A percentile compares a stretch with the other conserved stretches of the same genome.
Evolutionary conservation across 2,797 vertebrate species (phyloP).

Genomic region (Silurus aristotelis): DNA sequence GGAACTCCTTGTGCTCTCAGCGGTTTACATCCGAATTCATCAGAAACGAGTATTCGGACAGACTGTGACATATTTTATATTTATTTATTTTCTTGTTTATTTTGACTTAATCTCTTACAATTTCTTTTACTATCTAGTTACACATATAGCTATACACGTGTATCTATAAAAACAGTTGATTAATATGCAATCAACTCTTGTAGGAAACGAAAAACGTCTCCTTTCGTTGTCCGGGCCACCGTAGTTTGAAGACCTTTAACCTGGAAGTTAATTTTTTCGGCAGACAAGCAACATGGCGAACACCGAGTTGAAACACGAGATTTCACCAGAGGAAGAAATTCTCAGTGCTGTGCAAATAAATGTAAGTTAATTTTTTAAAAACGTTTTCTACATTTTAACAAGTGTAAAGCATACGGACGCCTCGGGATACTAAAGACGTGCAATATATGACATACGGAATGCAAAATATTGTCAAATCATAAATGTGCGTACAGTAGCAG

Average conservation of each 20-base stretch:
- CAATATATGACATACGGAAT: not conserved
- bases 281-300: slow-evolving; percentile 49
- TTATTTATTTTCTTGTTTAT: too few species aligned
- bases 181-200: not conserved
- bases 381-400: not conserved
- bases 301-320: slow-evolving; percentile 18
- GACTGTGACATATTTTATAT: too few species aligned
- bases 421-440: not conserved
- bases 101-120: too few species aligned
- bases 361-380: not conserved
- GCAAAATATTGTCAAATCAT: too few species aligned
- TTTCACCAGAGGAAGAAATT: slow-evolving; percentile 14
- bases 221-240: not conserved
- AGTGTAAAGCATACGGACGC: not conserved
- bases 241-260: slow-evolving; percentile 20
- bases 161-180: too few species aligned
- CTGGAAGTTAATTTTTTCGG: not conserved
- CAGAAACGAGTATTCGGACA: too few species aligned
- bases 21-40: too few species aligned
- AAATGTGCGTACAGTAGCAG: too few species aligned
- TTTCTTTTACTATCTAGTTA: too few species aligned
- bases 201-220: not conserved
- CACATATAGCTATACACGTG: too few species aligned
- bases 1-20: too few species aligned
- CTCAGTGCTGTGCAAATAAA: not conserved